phyloP scores from a whole-genome alignment of 2,888 invertebrate species.

The Neoscelio sp. region DNA sequence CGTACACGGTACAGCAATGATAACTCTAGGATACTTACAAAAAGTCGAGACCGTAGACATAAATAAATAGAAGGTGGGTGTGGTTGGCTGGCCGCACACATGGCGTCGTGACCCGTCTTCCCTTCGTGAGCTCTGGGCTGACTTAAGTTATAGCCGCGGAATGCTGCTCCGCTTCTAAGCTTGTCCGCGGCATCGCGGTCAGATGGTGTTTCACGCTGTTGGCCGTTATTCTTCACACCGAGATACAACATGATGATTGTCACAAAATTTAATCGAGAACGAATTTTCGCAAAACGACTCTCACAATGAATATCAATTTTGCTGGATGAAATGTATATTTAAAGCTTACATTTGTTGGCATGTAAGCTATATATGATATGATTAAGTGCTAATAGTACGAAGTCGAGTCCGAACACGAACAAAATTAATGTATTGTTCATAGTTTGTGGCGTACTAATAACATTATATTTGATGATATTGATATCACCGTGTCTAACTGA shows the following conservation, averaged over 20 bases:
- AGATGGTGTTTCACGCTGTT: conserved; percentile 62
- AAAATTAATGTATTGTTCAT: no score
- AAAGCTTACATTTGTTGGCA: no score
- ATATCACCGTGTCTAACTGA: no score
- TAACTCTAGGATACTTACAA: conserved; percentile 71
- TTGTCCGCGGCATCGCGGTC: conserved; percentile 68
- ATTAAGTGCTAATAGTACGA: no score
- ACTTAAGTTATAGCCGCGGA: conserved; percentile 75
- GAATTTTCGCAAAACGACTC: no score
- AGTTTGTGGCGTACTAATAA: no score
- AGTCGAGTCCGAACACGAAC: no score
- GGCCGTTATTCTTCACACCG: not conserved
- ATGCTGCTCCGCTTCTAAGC: conserved; percentile 69
- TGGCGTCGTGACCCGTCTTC: conserved; percentile 79
- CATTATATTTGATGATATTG: no score
- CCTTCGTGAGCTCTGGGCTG: conserved; percentile 73
- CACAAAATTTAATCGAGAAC: not conserved
- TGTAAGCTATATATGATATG: no score
- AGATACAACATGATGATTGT: not conserved
- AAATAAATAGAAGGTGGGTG: conserved; percentile 77
- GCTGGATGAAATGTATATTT: no score
- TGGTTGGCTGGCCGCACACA: conserved; percentile 79
- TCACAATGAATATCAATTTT: no score
- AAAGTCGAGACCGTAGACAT: conserved; percentile 72
- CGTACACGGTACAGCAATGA: conserved; percentile 63